Conservation (phyloP, 2,113 vertebrate species). For the Empidonax alnorum region DNA sequence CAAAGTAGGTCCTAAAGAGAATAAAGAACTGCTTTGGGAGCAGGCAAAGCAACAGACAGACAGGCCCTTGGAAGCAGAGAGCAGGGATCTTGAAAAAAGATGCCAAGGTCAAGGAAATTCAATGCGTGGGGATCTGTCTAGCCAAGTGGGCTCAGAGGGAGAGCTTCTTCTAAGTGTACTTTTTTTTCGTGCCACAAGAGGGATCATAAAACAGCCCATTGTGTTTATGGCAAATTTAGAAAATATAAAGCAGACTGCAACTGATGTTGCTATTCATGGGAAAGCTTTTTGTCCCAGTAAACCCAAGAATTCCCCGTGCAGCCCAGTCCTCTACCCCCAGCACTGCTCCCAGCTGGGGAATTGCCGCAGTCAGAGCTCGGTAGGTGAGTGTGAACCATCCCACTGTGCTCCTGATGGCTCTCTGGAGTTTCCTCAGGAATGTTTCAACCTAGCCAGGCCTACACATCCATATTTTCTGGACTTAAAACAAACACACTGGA, state of each 20-base stretch:
- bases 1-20: not conserved
- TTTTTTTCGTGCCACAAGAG: conserved; percentile 57
- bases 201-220: conserved; percentile 62
- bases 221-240: conserved; percentile 42
- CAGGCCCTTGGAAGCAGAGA: conserved; percentile 19
- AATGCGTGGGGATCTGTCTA: conserved; percentile 16
- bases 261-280: conserved; percentile 14
- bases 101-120: conserved; percentile 46
- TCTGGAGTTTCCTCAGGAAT: conserved; percentile 5
- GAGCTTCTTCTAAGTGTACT: conserved; percentile 25
- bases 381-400: not conserved
- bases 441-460: not conserved
- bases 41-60: conserved; percentile 10
- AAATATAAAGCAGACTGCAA: conserved; percentile 12
- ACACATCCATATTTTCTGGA: not conserved
- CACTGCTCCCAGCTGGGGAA: not conserved
- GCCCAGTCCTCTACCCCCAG: not conserved
- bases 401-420: not conserved
- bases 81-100: not conserved
- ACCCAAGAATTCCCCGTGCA: not conserved
- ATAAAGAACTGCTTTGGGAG: conserved; percentile 25
- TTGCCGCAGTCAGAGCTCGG: not conserved
- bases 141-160: conserved; percentile 45
- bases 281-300: conserved; percentile 2
- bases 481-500: not conserved